Evolutionary conservation across 2,888 invertebrate species (phyloP).

Genomic region (Drosophila setosimentum): DNA sequence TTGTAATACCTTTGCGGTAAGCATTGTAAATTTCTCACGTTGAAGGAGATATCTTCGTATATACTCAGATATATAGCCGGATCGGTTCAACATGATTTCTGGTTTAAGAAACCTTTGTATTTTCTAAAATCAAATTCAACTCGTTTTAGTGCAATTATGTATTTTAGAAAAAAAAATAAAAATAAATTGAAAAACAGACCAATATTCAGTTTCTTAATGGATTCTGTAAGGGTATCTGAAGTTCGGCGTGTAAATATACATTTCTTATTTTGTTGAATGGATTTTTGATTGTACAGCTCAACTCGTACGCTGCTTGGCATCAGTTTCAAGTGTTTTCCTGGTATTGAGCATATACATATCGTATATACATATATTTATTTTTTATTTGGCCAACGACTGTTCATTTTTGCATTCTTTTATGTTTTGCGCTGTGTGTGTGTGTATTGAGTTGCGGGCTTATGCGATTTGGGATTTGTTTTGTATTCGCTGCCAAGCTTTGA

Average conservation of each 20-base stretch:
- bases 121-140: not conserved
- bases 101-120: not conserved
- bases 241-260: conserved; percentile 13
- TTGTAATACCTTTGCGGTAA: not conserved
- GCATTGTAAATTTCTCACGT: not conserved
- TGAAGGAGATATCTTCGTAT: not conserved
- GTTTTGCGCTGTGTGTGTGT: conserved; percentile 16
- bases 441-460: conserved; percentile 36
- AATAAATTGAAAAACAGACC: not conserved
- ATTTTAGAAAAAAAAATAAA: too few species aligned
- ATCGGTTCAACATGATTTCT: not conserved
- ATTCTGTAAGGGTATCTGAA: not conserved
- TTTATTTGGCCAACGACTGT: conserved; percentile 62
- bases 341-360: conserved; percentile 35
- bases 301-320: conserved; percentile 49
- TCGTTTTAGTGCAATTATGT: too few species aligned
- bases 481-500: conserved; percentile 22
- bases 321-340: conserved; percentile 62
- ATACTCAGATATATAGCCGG: not conserved
- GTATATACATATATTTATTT: conserved; percentile 7
- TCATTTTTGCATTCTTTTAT: conserved; percentile 56
- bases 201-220: not conserved
- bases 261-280: conserved; percentile 28
- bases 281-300: conserved; percentile 30
- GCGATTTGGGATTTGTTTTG: conserved; percentile 62